A percentile compares a stretch with the other conserved stretches of the same genome.
phyloP scores from a whole-genome alignment of 2,797 vertebrate genomes.

The Babyrousa celebensis region DNA sequence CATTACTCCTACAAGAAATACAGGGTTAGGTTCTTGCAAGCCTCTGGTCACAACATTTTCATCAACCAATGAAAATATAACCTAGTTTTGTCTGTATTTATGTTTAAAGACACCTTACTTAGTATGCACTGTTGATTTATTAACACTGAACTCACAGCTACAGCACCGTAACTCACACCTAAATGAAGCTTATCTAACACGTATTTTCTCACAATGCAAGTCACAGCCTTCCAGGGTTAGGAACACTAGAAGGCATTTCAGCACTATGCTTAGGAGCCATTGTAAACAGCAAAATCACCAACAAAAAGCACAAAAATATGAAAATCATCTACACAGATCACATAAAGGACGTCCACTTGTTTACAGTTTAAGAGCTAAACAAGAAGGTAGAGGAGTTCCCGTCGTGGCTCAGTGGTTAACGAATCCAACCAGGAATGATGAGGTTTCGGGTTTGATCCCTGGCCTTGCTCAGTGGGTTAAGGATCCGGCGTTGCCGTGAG shows the following conservation, averaged over 20 bases:
- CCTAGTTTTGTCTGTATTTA: slow-evolving; percentile 37
- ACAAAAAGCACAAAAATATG: slow-evolving; percentile 30
- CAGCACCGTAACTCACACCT: not conserved
- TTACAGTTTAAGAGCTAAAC: not conserved
- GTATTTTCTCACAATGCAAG: not conserved
- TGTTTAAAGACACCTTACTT: slow-evolving; percentile 46
- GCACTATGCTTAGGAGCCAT: not conserved
- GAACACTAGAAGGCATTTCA: not conserved
- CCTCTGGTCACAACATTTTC: not conserved
- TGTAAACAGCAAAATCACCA: slow-evolving; percentile 17
- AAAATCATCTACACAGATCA: not conserved
- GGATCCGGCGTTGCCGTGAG: no score
- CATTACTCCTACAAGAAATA: not conserved
- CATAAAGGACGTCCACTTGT: not conserved
- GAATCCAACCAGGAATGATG: no score
- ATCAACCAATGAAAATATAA: not conserved
- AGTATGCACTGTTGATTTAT: not conserved
- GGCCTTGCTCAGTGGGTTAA: no score
- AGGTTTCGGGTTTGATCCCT: no score
- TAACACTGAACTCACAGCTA: not conserved
- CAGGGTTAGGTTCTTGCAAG: slow-evolving; percentile 28
- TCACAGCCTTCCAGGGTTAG: not conserved
- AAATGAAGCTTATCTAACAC: not conserved
- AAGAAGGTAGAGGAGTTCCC: not conserved
- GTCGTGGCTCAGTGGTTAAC: no score